Conservation (phyloP, 92 coral and sea anemone species). For the Bergia sp. region DNA sequence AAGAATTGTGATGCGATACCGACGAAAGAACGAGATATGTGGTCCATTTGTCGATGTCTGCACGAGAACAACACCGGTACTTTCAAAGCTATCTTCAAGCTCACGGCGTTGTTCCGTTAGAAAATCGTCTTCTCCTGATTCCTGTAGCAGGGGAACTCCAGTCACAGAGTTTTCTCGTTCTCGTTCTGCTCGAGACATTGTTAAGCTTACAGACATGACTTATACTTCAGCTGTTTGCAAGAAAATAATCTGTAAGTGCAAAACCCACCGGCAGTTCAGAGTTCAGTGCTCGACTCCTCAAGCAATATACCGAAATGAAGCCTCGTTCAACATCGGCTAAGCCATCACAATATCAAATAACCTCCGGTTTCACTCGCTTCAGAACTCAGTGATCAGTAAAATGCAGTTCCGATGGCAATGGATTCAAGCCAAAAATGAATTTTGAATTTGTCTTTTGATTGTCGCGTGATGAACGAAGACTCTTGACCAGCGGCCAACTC, state of each 20-base stretch:
- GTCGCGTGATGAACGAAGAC: too few species aligned
- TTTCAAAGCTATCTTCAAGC: conserved; percentile 53
- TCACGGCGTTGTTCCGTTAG: conserved; percentile 28
- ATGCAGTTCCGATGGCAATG: too few species aligned
- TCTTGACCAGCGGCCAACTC: too few species aligned
- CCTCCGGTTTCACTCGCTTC: too few species aligned
- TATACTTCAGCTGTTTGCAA: background rate
- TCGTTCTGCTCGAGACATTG: conserved; percentile 24
- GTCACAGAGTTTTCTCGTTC: conserved; percentile 54
- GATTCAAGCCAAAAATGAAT: too few species aligned
- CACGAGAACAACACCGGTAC: conserved; percentile 52
- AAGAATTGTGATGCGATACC: conserved; percentile 42
- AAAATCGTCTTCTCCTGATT: conserved; percentile 58
- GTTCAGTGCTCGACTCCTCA: too few species aligned
- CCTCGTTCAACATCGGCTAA: too few species aligned
- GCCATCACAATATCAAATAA: too few species aligned
- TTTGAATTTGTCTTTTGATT: too few species aligned
- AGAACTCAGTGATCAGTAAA: too few species aligned
- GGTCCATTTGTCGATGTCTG: conserved; percentile 44
- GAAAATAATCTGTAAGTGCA: background rate
- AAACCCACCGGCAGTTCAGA: background rate
- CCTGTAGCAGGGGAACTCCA: conserved; percentile 66
- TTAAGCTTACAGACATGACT: conserved; percentile 28
- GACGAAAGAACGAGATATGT: conserved; percentile 35
- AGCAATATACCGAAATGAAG: too few species aligned